Evolutionary conservation across 2,797 vertebrate genomes (phyloP), one percentile per base, ranked within the genome.

Genomic region (Eupleurogrammus muticus): DNA sequence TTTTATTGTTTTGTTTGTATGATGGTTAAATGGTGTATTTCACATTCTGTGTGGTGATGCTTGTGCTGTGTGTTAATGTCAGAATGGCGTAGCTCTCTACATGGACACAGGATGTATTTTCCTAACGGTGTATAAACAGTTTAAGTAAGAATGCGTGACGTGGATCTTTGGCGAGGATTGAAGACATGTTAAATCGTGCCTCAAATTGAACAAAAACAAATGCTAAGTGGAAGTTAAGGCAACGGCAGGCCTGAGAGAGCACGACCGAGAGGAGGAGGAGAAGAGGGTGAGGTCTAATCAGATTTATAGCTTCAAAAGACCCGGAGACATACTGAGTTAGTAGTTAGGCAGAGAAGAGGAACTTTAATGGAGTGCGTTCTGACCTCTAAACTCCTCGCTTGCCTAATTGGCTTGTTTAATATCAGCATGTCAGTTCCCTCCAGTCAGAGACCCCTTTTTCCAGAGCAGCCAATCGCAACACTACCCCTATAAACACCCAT

Each of bases 321-420:
- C 81, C 71, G 21, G 63, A 80, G 81, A 72, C 79, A 70, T 48
- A 81, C 68, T 58, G 78, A 75, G 78, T 83, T 76, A 69, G 81
- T 67, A 77, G 80, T 83, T 78, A 75, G 81, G 72, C 77, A 75
- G 77, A 79, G 77, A 86, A 70, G 73, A 71, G 72, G 59, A 80
- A 83, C 77, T 86, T 87, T 79, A 86, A 89, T 88, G 81, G 86
- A 87, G 73, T 76, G 70, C 14, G 76, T 75, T 80, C 83, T 87
- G 89, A 91, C 89, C 88, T 89, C 81, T 83, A 86, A 89, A 89
- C 87, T 88, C 83, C 82, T 64, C 69, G 75, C 83, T 87, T 69
- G 84, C 77, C 82, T 91, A 93, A 91, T 92, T 92, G 89, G 88
- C 75, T 91, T 81, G 74, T 92, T 91, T 92, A 83, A 91, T 91